phyloP scores from a whole-genome alignment of 2,888 invertebrate species.

The Agapostemon virescens region DNA sequence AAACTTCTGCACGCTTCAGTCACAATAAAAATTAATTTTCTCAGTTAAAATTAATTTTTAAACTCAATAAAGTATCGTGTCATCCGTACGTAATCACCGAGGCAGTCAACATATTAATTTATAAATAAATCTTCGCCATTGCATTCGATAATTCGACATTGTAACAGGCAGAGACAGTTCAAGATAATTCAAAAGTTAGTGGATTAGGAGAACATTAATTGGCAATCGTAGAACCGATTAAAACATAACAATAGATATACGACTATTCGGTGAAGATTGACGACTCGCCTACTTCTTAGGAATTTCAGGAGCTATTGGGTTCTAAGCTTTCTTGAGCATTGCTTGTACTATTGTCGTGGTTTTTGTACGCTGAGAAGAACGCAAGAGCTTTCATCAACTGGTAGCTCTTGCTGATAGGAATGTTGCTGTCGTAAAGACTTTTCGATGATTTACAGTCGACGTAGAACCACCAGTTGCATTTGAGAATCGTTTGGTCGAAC shows the following conservation, averaged over 20 bases:
- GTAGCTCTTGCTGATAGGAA: conserved; percentile 94
- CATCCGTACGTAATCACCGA: too few relatives aligned
- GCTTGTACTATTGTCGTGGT: conserved; percentile 81
- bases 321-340: conserved; percentile 57
- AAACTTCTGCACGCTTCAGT: too few relatives aligned
- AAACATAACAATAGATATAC: not conserved
- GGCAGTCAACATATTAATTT: not conserved
- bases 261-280: conserved; percentile 10
- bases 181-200: conserved; percentile 33
- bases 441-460: conserved; percentile 93
- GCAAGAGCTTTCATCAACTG: conserved; percentile 94
- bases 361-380: conserved; percentile 92
- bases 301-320: conserved; percentile 28
- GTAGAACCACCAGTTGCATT: conserved; percentile 97
- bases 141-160: not conserved
- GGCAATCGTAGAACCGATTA: conserved; percentile 54
- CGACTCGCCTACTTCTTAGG: not conserved
- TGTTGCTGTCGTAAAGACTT: conserved; percentile 92
- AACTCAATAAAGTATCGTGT: too few relatives aligned
- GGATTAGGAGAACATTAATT: conserved; percentile 45
- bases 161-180: conserved; percentile 8
- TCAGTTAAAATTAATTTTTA: too few relatives aligned
- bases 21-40: too few relatives aligned
- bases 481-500: conserved; percentile 94
- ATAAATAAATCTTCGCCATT: not conserved